These are phyloP conservation scores for Thalassaphorura encarpata DNA, from an alignment of 1,140 invertebrate species.

Conservation along the genomic window DNA sequence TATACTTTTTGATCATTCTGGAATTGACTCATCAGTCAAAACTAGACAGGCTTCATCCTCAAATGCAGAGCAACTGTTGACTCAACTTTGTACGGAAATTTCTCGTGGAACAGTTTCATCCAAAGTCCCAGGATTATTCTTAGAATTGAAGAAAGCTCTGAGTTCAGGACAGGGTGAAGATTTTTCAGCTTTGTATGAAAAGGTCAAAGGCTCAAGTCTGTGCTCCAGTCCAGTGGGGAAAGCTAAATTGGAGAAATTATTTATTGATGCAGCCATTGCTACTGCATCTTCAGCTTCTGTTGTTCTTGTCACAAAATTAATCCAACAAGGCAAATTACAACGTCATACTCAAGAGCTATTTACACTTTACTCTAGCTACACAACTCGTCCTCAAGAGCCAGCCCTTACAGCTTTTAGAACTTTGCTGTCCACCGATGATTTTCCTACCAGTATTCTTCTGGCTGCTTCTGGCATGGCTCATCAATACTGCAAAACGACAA, in stretches of 20 bases:
- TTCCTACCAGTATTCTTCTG: constrained; percentile 40
- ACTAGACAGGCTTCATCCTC: constrained; percentile 40
- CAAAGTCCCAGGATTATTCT: constrained; percentile 54
- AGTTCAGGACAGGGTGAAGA: constrained; percentile 54
- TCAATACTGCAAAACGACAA: constrained; percentile 38
- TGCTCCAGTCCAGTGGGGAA: constrained; percentile 1
- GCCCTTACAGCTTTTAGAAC: constrained; percentile 41
- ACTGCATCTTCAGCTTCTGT: constrained; percentile 63
- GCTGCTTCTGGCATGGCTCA: constrained; percentile 42
- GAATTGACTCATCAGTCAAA: constrained; percentile 37
- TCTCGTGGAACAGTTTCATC: constrained; percentile 45
- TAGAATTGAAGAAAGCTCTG: constrained; percentile 54
- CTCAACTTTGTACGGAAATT: constrained; percentile 45
- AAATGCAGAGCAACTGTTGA: constrained; percentile 45
- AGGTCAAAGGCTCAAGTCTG: constrained; percentile 36
- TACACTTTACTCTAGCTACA: constrained; percentile 58
- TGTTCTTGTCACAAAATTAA: constrained; percentile 57
- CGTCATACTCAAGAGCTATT: constrained; percentile 54
- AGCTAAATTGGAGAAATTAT: constrained; percentile 46
- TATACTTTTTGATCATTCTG: constrained; percentile 60
- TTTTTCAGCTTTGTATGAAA: constrained; percentile 52
- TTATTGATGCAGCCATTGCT: constrained; percentile 64
- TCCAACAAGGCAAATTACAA: constrained; percentile 53
- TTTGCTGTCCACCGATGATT: constrained; percentile 46
- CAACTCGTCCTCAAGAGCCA: constrained; percentile 54